Evolutionary conservation across 2,797 vertebrate genomes (phyloP).

Genomic region (Odontamblyopus lacepedii): DNA sequence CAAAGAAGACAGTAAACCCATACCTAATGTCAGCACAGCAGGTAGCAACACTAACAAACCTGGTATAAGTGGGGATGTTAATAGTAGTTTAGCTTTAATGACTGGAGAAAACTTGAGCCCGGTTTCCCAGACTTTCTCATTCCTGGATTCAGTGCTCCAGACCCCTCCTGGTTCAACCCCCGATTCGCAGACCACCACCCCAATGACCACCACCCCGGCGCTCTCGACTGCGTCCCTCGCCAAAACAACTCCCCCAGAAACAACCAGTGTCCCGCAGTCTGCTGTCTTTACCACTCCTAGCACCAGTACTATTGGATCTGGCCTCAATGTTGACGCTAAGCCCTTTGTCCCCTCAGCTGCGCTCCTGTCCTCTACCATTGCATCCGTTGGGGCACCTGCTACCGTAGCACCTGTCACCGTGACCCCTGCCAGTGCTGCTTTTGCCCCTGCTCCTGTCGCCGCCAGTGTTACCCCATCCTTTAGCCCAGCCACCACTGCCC

Average conservation of each 20-base stretch:
- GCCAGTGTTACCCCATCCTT: constrained; percentile 31
- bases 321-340: constrained; percentile 68
- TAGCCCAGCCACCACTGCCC: constrained; percentile 38
- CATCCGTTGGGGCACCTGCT: constrained; percentile 6
- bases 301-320: constrained; percentile 39
- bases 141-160: constrained; percentile 76
- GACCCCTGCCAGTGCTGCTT: background rate
- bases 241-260: constrained; percentile 49
- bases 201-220: constrained; percentile 55
- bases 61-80: constrained; percentile 32
- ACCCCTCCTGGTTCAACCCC: constrained; percentile 68
- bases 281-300: constrained; percentile 24
- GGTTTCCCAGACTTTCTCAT: constrained; percentile 78
- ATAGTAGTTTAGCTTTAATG: constrained; percentile 54
- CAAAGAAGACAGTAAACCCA: constrained; percentile 38
- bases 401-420: background rate
- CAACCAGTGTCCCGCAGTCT: constrained; percentile 32
- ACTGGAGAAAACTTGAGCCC: constrained; percentile 70
- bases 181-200: constrained; percentile 60
- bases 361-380: constrained; percentile 24
- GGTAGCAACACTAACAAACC: constrained; percentile 21
- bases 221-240: constrained; percentile 36
- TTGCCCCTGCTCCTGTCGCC: constrained; percentile 14
- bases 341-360: constrained; percentile 66
- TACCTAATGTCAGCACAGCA: constrained; percentile 11